Evolutionary conservation across 2,797 vertebrate species (phyloP).

Genomic region (Pangasius krempfi): DNA sequence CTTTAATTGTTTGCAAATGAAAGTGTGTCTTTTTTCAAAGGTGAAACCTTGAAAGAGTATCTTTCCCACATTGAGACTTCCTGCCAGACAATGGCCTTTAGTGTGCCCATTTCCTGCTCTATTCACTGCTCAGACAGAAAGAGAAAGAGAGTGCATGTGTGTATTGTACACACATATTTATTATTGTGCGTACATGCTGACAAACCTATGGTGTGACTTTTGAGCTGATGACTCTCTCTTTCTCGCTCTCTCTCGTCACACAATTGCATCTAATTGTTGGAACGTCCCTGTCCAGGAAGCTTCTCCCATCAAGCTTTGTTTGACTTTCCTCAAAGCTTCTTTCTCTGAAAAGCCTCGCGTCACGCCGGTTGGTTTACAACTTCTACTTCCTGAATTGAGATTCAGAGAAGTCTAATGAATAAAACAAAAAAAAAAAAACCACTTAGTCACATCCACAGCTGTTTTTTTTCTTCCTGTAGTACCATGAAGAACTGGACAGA

Average conservation of each 20-base stretch:
- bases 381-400: slow-evolving; percentile 42
- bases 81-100: slow-evolving; percentile 37
- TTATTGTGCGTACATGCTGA: slow-evolving; percentile 35
- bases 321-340: slow-evolving; percentile 22
- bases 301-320: not conserved
- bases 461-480: not conserved
- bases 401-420: slow-evolving; percentile 37
- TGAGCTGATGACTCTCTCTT: not conserved
- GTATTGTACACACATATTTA: not conserved
- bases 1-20: not conserved
- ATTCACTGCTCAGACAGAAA: slow-evolving; percentile 34
- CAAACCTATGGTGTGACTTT: not conserved
- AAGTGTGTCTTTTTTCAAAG: not conserved
- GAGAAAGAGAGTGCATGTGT: slow-evolving; percentile 18
- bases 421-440: not conserved
- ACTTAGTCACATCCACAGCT: not conserved
- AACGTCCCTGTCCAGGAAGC: slow-evolving; percentile 44
- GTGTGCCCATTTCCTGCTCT: slow-evolving; percentile 42
- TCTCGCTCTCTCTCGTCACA: slow-evolving; percentile 2
- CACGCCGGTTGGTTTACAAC: slow-evolving; percentile 3
- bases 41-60: slow-evolving; percentile 7
- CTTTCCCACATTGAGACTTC: slow-evolving; percentile 34
- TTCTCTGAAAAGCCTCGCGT: slow-evolving; percentile 34
- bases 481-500: not conserved
- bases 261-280: slow-evolving; percentile 24